Conservation (phyloP, 2,113 vertebrate species). For the Microtus richardsoni region DNA sequence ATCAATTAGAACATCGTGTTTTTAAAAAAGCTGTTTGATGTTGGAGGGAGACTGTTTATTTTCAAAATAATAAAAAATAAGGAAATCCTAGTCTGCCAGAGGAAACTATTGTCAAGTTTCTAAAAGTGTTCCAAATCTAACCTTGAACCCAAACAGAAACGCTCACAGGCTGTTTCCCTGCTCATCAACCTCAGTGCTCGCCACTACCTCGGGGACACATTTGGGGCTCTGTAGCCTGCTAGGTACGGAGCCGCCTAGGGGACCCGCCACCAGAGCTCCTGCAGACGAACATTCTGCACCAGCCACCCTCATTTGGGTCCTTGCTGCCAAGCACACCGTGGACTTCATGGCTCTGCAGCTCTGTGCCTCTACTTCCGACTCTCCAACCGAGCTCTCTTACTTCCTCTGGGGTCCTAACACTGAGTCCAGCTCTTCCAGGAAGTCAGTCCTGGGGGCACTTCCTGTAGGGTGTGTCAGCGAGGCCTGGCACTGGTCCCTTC, state of each 20-base stretch:
- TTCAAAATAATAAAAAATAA: slow-evolving; percentile 79
- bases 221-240: not conserved
- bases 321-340: not conserved
- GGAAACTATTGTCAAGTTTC: slow-evolving; percentile 73
- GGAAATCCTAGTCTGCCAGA: slow-evolving; percentile 74
- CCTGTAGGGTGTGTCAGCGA: slow-evolving; percentile 40
- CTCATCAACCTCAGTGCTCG: slow-evolving; percentile 48
- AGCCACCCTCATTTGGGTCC: not conserved
- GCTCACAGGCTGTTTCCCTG: slow-evolving; percentile 53
- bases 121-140: slow-evolving; percentile 72
- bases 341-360: not conserved
- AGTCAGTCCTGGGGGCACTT: not conserved
- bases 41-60: slow-evolving; percentile 77
- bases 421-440: not conserved
- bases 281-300: not conserved
- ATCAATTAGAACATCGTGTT: slow-evolving; percentile 79
- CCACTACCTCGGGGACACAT: slow-evolving; percentile 41
- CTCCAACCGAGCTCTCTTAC: not conserved
- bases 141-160: slow-evolving; percentile 73
- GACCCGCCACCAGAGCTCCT: not conserved
- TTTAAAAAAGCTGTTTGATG: slow-evolving; percentile 79
- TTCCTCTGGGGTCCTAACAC: not conserved
- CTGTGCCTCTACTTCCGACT: rapidly evolving
- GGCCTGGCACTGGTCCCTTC: not conserved
- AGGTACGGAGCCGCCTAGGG: not conserved